These are phyloP conservation scores for Cyanoderma ruficeps DNA, from an alignment of 2,113 vertebrate genomes.

Conservation along the genomic window DNA sequence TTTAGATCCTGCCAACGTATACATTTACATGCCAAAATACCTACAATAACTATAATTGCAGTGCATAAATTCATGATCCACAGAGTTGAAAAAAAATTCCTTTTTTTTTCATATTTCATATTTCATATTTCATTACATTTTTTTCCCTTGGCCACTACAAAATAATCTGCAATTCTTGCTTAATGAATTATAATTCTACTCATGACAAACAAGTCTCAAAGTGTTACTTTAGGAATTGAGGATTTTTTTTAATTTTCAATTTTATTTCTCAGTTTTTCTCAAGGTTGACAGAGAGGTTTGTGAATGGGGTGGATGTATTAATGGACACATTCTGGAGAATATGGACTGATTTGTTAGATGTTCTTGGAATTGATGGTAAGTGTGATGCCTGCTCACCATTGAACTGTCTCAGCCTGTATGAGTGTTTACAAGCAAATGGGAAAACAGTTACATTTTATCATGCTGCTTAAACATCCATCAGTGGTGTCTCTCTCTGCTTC, in stretches of 20 bases:
- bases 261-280: slow-evolving; percentile 85
- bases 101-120: neutral
- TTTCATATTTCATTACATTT: neutral
- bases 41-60: neutral
- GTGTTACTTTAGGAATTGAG: neutral
- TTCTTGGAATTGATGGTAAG: slow-evolving; percentile 94
- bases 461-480: neutral
- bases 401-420: neutral
- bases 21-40: neutral
- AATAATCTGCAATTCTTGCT: neutral
- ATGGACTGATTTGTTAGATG: slow-evolving; percentile 92
- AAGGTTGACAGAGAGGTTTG: slow-evolving; percentile 91
- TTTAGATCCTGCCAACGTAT: accelerated
- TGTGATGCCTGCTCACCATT: neutral
- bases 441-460: neutral
- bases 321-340: slow-evolving; percentile 91
- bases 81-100: neutral
- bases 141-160: neutral
- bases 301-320: slow-evolving; percentile 90
- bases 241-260: slow-evolving; percentile 37
- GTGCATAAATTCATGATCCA: neutral
- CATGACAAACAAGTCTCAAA: neutral
- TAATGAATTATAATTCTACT: neutral
- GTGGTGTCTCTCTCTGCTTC: neutral
- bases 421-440: neutral